A percentile compares a stretch with the other conserved stretches of the same genome.
Evolutionary conservation across 1,140 invertebrate species (phyloP).

Genomic region (Eurosta solidaginis): DNA sequence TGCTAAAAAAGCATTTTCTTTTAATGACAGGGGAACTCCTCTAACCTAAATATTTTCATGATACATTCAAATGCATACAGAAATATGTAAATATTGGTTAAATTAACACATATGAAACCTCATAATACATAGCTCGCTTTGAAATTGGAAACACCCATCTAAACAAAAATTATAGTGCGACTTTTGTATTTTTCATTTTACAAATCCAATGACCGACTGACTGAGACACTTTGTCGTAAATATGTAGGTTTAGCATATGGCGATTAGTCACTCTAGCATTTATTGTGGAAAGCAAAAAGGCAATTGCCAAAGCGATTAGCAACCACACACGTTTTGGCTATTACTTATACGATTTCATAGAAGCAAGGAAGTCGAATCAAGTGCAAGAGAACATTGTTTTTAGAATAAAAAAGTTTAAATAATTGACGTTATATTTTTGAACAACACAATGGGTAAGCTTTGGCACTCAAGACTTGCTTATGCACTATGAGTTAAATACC

Average conservation of each 20-base stretch:
- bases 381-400: background rate
- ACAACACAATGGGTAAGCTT: too few species aligned
- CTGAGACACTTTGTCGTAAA: background rate
- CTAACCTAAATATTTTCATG: too few species aligned
- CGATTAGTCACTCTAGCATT: conserved; percentile 8
- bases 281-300: background rate
- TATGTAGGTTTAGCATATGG: background rate
- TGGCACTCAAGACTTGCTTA: too few species aligned
- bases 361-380: background rate
- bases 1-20: too few species aligned
- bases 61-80: too few species aligned
- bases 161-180: background rate
- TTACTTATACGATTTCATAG: background rate
- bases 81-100: too few species aligned
- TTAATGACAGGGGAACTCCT: too few species aligned
- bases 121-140: too few species aligned
- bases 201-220: background rate
- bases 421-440: too few species aligned
- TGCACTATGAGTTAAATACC: too few species aligned
- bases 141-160: background rate
- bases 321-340: background rate
- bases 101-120: too few species aligned
- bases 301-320: conserved; percentile 12
- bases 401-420: too few species aligned
- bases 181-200: background rate